Evolutionary conservation across 1,140 invertebrate species (phyloP), one percentile per base, ranked within the genome.

Genomic region (Adoxophyes honmai): DNA sequence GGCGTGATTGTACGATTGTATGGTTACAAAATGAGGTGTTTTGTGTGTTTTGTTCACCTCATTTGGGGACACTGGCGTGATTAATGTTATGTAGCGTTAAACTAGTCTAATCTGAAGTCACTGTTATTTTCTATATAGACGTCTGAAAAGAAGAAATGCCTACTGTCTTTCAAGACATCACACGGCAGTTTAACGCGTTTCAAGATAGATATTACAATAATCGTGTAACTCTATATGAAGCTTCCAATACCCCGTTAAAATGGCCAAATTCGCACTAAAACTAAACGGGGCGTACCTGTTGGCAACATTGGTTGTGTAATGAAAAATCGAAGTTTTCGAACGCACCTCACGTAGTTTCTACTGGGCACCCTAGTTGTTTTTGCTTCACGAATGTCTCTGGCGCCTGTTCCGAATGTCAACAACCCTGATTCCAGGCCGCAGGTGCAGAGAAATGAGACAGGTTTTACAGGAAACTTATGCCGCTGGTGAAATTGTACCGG

Each of bases 391-490:
- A 11, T 15, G 9, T 9, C 13, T 42, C 44, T 33, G 33, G 21
- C 13, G 35, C 52, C 52, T 58, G 55, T 62, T 62, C 21, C 34
- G 35, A 61, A 57, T 62, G 57, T 35, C 54, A 34, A 37, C 51
- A 34, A 34, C 36, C 35, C 28, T 13, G 56, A 16, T 48, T 28
- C 21, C 44, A 34, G 33, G 39, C 53, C 58, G 36, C 68, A 73
- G 70, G 66, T 69, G 69, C 44, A 11, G 33, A 13, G 6, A 35
- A 64, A 59, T 33, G 54, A 48, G 35, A 44, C 48, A 61, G 66
- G 56, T 72, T n/a, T 72, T 66, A 64, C 68, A 69, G 62, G 57
- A 21, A 8, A 14, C 33, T 63, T 61, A 64, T 66, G 63, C 59
- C 35, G 60, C 51, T 38, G 4, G 16, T 39, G 52, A 62, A 62